Evolutionary conservation across 92 coral and sea anemone species (phyloP), one percentile per base, ranked within the genome.

Genomic region (Plumapathes pennacea): DNA sequence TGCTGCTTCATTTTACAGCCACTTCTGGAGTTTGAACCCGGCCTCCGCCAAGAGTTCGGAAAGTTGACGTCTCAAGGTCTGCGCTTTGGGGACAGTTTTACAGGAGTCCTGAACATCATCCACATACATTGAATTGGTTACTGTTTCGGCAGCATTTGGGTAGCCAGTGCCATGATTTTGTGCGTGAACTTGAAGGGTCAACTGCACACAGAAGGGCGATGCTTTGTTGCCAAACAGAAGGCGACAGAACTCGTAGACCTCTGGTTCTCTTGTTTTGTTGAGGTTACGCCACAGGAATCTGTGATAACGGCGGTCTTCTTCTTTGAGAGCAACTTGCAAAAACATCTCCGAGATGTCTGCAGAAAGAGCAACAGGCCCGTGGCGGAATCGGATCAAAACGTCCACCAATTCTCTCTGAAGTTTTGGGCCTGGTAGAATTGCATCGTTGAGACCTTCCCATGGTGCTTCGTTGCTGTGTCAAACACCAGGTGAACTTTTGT

Each of bases 201-300:
- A 65, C 61, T 75, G 74, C 0, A 54, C 43, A 45, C 74, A 65
- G 31, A 75, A 75, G 1, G 64, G 81, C 12, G 74, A 64, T 4
- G 80, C 55, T 10, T 69, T 65, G 25, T 80, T 66, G 10, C 70
- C 83, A 41, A 82, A 75, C 38, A 67, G 18, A n/a, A 82, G 62
- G 11, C 77, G 62, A 2, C 33, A 32, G 32, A 67, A 58, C 60
- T 67, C 63, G 57, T 53, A 75, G 43, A 75, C 56, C 23, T 66
- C 68, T 18, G 71, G 65, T 5, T 62, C 80, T 52, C 49, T 39
- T 44, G 64, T 13, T 1, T 3, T 51, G 5, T 72, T 38, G 24
- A 50, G 41, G 30, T 33, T 40, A 32, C 55, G 62, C 71, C 79
- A 30, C 17, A 60, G 21, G 70, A 72, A 51, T 10, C 63, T 12